Conservation (phyloP, 2,113 vertebrate species). For the Poecile atricapillus region DNA sequence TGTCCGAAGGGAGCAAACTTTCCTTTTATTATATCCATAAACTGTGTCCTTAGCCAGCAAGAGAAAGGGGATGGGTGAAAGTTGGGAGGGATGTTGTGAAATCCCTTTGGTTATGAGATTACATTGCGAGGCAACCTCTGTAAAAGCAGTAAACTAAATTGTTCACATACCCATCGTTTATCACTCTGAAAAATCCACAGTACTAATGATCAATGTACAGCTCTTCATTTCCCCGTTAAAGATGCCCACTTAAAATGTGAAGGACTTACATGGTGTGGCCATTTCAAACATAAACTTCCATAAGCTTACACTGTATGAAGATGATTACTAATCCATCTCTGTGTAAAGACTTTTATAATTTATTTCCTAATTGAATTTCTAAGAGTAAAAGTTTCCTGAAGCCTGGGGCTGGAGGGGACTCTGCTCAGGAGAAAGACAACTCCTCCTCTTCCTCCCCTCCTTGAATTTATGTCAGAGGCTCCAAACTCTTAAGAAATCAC, state of each 20-base stretch:
- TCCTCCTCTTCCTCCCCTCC: too few relatives aligned
- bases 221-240: neutral
- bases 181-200: neutral
- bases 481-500: neutral
- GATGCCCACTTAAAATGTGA: fast-evolving
- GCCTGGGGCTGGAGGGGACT: neutral
- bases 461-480: neutral
- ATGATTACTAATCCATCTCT: neutral
- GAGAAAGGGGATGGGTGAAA: neutral
- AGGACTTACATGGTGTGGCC: fast-evolving
- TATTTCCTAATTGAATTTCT: neutral
- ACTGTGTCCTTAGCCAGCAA: fast-evolving
- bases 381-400: neutral
- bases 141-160: neutral
- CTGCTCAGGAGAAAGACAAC: neutral
- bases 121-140: neutral
- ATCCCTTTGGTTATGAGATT: neutral
- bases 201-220: neutral
- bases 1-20: neutral
- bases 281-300: neutral
- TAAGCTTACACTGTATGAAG: neutral
- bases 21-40: neutral
- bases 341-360: neutral
- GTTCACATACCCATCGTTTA: neutral
- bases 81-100: neutral